phyloP scores from a whole-genome alignment of 2,888 invertebrate genomes.

The Hyles lineata region DNA sequence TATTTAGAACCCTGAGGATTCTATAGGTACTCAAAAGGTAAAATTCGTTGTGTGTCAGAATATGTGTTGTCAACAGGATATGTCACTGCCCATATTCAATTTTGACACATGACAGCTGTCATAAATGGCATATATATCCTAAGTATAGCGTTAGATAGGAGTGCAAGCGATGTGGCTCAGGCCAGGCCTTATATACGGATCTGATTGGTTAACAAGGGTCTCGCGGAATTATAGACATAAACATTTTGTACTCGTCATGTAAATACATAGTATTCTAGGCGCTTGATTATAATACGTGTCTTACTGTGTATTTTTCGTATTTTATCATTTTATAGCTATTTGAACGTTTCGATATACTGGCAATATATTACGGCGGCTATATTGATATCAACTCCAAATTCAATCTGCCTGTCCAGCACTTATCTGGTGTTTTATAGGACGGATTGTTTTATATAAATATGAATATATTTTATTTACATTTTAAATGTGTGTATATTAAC shows the following conservation, averaged over 20 bases:
- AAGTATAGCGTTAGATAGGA: conserved; percentile 34
- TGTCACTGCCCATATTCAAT: conserved; percentile 8
- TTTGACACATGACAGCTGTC: conserved; percentile 16
- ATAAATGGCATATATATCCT: conserved; percentile 7
- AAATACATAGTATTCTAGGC: conserved; percentile 51
- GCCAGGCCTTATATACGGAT: conserved; percentile 72
- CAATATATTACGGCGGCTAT: conserved; percentile 3
- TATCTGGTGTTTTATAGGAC: conserved; percentile 3
- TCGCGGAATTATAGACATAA: conserved; percentile 48
- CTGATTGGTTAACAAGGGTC: conserved; percentile 46
- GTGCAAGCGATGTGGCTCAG: conserved; percentile 60
- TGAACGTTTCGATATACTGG: neutral
- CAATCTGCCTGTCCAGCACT: conserved; percentile 20
- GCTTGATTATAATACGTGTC: conserved; percentile 51
- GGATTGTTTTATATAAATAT: neutral
- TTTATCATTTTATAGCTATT: conserved; percentile 10
- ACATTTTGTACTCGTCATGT: conserved; percentile 63
- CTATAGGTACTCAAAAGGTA: neutral
- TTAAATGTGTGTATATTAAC: conserved; percentile 5
- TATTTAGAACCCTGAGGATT: neutral
- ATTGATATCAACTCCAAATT: neutral
- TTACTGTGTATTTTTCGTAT: conserved; percentile 46
- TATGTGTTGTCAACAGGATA: neutral
- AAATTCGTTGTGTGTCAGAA: neutral
- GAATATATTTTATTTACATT: neutral